phyloP scores from a whole-genome alignment of 1,140 invertebrate species.

The Augochlora pura region DNA sequence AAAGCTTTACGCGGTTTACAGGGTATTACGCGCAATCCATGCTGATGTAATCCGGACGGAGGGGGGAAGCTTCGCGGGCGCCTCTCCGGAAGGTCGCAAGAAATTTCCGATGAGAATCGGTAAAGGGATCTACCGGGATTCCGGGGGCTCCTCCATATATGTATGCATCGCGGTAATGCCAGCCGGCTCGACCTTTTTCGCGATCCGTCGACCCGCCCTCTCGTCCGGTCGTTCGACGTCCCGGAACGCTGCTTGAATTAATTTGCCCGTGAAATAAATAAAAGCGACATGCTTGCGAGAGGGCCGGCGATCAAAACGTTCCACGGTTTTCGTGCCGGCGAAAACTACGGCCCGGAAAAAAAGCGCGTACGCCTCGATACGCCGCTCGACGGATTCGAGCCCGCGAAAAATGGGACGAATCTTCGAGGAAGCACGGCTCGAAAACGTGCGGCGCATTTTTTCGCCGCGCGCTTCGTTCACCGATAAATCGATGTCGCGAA shows the following conservation, averaged over 20 bases:
- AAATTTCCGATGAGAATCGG: slow-evolving; percentile 40
- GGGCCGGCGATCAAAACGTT: no score
- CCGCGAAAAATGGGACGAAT: no score
- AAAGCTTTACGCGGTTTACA: slow-evolving; percentile 43
- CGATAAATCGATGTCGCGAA: no score
- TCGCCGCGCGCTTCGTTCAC: no score
- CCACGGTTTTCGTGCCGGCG: no score
- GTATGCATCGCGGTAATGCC: slow-evolving; percentile 28
- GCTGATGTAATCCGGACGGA: slow-evolving; percentile 41
- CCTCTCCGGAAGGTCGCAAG: slow-evolving; percentile 32
- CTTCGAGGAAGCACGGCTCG: no score
- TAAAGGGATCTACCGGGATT: slow-evolving; percentile 30
- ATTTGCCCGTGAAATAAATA: neutral
- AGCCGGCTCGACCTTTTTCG: slow-evolving; percentile 13
- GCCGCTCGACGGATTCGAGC: no score
- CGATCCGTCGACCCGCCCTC: neutral
- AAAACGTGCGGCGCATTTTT: no score
- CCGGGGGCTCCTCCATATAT: slow-evolving; percentile 35
- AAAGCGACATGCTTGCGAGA: no score
- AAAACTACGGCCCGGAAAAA: no score
- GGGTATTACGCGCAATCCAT: slow-evolving; percentile 45
- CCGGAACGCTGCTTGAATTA: slow-evolving; percentile 12
- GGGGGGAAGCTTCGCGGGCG: neutral
- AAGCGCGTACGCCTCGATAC: no score
- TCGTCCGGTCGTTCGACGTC: neutral